Conservation (phyloP, 2,888 invertebrate genomes). For the Molorchus minor region DNA sequence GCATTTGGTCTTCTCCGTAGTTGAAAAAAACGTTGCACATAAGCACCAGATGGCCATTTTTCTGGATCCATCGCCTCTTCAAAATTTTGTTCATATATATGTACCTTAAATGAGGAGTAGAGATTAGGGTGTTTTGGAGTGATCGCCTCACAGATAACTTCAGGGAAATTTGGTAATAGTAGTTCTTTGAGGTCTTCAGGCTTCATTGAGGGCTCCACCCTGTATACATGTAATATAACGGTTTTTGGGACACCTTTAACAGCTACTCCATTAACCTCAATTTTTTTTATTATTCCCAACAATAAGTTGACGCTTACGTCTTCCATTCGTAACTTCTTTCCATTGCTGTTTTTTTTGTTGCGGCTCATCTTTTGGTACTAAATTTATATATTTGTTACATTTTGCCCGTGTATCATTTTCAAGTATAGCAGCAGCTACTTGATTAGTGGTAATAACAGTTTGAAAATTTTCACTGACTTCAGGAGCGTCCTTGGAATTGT, state of each 20-base stretch:
- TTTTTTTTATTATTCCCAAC: too few relatives aligned
- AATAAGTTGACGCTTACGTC: too few relatives aligned
- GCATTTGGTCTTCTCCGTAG: slow-evolving; percentile 1
- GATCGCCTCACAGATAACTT: background rate
- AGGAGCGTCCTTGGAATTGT: too few relatives aligned
- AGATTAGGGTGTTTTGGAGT: slow-evolving; percentile 11
- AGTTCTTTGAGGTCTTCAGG: background rate
- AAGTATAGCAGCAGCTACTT: too few relatives aligned
- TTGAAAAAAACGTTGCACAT: slow-evolving; percentile 15
- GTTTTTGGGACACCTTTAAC: slow-evolving; percentile 15
- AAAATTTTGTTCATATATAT: slow-evolving; percentile 4
- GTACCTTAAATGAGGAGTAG: slow-evolving; percentile 14
- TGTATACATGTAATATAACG: slow-evolving; percentile 4
- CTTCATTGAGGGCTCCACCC: slow-evolving; percentile 13
- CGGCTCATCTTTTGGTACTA: too few relatives aligned
- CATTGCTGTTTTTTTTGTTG: too few relatives aligned
- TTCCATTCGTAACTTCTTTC: too few relatives aligned
- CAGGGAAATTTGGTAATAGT: slow-evolving; percentile 9
- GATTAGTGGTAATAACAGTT: too few relatives aligned
- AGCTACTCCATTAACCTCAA: too few relatives aligned
- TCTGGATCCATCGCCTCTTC: slow-evolving; percentile 12
- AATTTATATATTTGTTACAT: too few relatives aligned
- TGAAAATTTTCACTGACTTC: too few relatives aligned
- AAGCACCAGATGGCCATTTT: slow-evolving; percentile 14
- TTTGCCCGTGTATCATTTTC: too few relatives aligned